A percentile compares a stretch with the other conserved stretches of the same genome.
Evolutionary conservation across 2,888 invertebrate genomes (phyloP).

Genomic region (Ornithoptera priamus): DNA sequence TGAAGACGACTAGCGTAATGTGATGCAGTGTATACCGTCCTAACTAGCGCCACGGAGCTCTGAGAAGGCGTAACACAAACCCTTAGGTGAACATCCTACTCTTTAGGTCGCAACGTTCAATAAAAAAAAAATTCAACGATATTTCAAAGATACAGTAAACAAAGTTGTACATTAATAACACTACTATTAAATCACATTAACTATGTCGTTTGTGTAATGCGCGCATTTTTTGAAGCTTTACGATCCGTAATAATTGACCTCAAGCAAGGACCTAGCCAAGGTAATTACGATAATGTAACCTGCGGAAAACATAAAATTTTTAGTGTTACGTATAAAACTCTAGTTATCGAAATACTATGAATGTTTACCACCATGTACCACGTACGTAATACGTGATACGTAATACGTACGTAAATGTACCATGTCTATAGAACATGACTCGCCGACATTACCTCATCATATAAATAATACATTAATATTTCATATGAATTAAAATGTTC

Average conservation of each 20-base stretch:
- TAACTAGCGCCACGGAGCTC: too few relatives aligned
- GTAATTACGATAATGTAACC: conserved; percentile 8
- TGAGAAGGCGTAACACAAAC: too few relatives aligned
- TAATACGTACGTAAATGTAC: not conserved
- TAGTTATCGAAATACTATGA: not conserved
- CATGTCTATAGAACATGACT: too few relatives aligned
- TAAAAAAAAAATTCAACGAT: too few relatives aligned
- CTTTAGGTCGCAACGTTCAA: too few relatives aligned
- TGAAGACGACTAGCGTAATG: too few relatives aligned
- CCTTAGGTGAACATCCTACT: too few relatives aligned
- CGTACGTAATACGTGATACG: too few relatives aligned
- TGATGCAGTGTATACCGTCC: too few relatives aligned
- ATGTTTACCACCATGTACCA: not conserved
- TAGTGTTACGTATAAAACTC: not conserved
- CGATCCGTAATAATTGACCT: conserved; percentile 5
- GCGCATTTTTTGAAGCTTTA: conserved; percentile 6
- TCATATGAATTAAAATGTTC: too few relatives aligned
- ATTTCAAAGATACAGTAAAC: not conserved
- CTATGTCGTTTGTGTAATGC: not conserved
- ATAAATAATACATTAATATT: too few relatives aligned
- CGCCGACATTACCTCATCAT: too few relatives aligned
- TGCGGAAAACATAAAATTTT: not conserved
- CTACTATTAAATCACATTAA: conserved; percentile 4
- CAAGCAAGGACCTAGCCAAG: not conserved
- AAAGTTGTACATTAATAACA: not conserved